A percentile compares a stretch with the other conserved stretches of the same genome.
Conservation (phyloP, 2,888 invertebrate species). For the Mythimna loreyi region DNA sequence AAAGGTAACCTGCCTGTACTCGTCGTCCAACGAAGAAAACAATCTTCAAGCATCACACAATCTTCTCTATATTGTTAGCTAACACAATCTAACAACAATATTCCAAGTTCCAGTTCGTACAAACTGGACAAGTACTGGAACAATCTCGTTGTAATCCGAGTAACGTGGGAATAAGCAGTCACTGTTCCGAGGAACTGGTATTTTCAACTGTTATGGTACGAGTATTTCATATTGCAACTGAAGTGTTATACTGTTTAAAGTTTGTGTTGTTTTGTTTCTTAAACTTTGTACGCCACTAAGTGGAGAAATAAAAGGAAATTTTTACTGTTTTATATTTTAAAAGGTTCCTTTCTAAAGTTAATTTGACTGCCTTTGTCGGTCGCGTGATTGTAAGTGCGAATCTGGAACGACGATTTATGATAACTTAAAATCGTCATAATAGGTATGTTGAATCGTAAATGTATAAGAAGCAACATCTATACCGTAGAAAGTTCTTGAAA, state of each 20-base stretch:
- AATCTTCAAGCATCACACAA: conserved; percentile 37
- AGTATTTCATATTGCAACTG: conserved; percentile 43
- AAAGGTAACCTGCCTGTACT: conserved; percentile 1
- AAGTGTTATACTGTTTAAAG: conserved; percentile 41
- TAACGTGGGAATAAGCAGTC: conserved; percentile 37
- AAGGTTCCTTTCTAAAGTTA: not conserved
- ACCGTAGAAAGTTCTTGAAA: no score
- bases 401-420: not conserved
- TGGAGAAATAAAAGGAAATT: not conserved
- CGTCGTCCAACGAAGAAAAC: conserved; percentile 30
- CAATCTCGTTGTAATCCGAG: conserved; percentile 52
- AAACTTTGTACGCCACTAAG: not conserved
- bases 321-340: not conserved
- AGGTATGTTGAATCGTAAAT: no score
- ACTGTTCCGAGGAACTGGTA: conserved; percentile 40
- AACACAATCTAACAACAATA: conserved; percentile 45
- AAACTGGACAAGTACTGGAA: conserved; percentile 29
- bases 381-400: no score
- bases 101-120: conserved; percentile 37
- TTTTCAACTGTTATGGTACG: conserved; percentile 30
- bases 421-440: no score
- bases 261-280: conserved; percentile 14
- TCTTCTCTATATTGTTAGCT: conserved; percentile 40
- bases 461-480: no score
- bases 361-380: not conserved